Conservation (phyloP, 2,113 vertebrate species). For the Cavia porcellus region DNA sequence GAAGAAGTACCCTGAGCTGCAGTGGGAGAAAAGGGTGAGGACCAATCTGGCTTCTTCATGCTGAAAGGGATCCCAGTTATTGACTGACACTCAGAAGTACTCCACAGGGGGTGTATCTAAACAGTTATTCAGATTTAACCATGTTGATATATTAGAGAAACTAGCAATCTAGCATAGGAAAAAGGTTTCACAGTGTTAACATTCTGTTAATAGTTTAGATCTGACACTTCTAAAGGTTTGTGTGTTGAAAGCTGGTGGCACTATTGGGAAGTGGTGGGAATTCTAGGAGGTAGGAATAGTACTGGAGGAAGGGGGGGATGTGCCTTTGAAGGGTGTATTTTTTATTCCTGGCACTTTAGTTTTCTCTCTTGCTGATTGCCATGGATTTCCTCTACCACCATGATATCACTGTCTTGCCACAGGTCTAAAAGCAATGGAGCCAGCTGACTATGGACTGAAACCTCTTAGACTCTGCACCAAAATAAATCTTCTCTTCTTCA, state of each 20-base stretch:
- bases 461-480: neutral
- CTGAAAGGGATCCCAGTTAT: no score
- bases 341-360: neutral
- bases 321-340: neutral
- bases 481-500: neutral
- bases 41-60: no score
- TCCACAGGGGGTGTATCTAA: no score
- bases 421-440: neutral
- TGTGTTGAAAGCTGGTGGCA: neutral
- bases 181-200: constrained; percentile 23
- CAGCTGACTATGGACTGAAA: neutral
- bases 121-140: neutral
- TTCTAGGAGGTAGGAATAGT: neutral
- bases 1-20: no score
- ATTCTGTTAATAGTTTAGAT: neutral
- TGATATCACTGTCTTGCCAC: neutral
- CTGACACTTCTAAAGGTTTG: neutral
- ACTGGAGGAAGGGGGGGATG: neutral
- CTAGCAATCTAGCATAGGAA: neutral
- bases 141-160: constrained; percentile 5
- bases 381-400: neutral
- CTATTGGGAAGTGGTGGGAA: neutral
- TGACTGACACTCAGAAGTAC: no score
- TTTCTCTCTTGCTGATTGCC: neutral
- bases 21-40: no score